Base-by-base conservation (phyloP, 1,140 invertebrate genomes). In the Penaeus indicus region DNA sequence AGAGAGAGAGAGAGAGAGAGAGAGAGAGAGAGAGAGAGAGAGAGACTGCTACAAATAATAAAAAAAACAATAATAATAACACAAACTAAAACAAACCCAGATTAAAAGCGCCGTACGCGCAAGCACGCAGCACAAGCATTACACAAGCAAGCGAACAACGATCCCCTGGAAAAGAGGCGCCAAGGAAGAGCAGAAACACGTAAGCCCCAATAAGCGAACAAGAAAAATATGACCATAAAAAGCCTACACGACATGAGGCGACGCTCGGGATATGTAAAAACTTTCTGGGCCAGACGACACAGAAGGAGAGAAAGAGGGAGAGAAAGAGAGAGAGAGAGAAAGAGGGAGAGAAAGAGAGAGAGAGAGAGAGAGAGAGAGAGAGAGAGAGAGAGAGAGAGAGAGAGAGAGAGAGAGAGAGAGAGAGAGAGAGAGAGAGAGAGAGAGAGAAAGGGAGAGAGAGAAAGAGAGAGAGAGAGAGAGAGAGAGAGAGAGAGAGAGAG, bases 401-500 rank as follows among this genome's bases (percentile, higher is more conserved):
- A 72, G 67, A 72, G 21, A 72, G 67, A 72, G 67, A 22, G 11
- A 72, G 67, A 72, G 21, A 22, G 16, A 72, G 67, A 2, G 21
- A 21, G 67, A 2, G n/a, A 72, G 67, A 2, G 21, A 72, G 67
- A 21, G 1, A 13, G 67, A 21, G 1, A 21, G 21, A 21, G 21
- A 72, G 1, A 19, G 18, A 19, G 18, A 19, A 5, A 69, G 18
- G 4, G 7, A 19, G 18, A 19, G 18, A 19, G 18, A 19, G 18
- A 19, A 5, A 19, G 18, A 19, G 18, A 19, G 67, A 69, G 67
- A 69, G 67, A 69, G 67, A 69, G 67, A 69, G 67, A 69, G 67
- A 69, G 67, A 69, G 67, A 69, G 67, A 69, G 67, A 69, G 67
- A 69, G 67, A 69, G 67, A 69, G 5, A 69, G 67, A 69, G 27